Evolutionary conservation across 1,140 invertebrate genomes (phyloP).

Genomic region (Diabrotica virgifera): DNA sequence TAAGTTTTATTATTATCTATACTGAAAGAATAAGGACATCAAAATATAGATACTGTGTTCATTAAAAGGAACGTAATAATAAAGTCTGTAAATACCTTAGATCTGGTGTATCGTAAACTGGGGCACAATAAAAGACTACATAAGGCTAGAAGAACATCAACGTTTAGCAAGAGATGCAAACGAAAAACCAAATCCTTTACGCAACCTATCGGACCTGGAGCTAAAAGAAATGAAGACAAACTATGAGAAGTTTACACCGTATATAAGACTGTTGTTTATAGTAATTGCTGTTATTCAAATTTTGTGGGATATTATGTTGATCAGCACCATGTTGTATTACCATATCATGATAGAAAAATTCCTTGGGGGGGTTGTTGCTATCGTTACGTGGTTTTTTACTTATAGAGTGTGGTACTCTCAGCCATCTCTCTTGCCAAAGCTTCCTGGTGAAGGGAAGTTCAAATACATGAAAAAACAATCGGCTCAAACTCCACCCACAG

Average conservation of each 20-base stretch:
- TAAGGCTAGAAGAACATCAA: conserved; percentile 75
- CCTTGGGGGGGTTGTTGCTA: conserved; percentile 78
- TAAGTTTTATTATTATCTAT: no score
- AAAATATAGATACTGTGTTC: no score
- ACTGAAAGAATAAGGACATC: no score
- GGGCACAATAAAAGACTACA: conserved; percentile 82
- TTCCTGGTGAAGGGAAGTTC: conserved; percentile 77
- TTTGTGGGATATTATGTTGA: conserved; percentile 91
- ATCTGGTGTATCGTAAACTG: conserved; percentile 83
- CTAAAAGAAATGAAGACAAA: conserved; percentile 66
- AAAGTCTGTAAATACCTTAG: no score
- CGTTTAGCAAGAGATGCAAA: conserved; percentile 59
- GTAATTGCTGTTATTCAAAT: conserved; percentile 75
- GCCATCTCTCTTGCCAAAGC: conserved; percentile 58
- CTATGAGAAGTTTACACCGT: conserved; percentile 76
- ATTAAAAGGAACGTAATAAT: no score
- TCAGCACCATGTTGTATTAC: conserved; percentile 90
- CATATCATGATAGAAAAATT: conserved; percentile 95
- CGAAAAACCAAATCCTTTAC: conserved; percentile 62
- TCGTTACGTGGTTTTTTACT: conserved; percentile 87
- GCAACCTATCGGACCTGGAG: conserved; percentile 65
- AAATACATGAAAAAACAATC: conserved; percentile 66
- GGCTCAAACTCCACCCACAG: conserved; percentile 20
- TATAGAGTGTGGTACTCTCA: conserved; percentile 80
- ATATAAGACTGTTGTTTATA: conserved; percentile 77